phyloP scores from a whole-genome alignment of 1,140 invertebrate genomes.

The Papilio machaon region DNA sequence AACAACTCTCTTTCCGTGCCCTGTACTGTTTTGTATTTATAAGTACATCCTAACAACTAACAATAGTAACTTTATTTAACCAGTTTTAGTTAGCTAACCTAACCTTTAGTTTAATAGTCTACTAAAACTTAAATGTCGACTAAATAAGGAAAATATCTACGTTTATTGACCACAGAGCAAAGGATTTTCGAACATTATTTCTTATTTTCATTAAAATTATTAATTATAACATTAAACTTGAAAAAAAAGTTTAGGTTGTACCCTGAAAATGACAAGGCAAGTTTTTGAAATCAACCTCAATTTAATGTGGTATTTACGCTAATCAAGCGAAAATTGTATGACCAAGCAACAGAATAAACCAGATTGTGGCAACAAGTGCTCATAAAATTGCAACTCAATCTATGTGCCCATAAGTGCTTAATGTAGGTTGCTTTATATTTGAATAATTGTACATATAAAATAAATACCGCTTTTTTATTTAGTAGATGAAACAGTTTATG shows the following conservation, averaged over 20 bases:
- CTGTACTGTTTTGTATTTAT: not conserved
- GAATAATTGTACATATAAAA: too few species aligned
- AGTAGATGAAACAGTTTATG: not conserved
- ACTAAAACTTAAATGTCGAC: too few species aligned
- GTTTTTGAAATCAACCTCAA: not conserved
- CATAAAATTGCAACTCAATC: not conserved
- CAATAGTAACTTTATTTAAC: not conserved
- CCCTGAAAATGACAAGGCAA: not conserved
- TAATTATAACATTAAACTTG: not conserved
- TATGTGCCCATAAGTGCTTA: not conserved
- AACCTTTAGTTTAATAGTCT: too few species aligned
- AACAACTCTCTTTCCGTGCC: conserved; percentile 3
- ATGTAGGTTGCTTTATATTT: too few species aligned
- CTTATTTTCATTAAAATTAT: too few species aligned
- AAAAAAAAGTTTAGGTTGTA: not conserved
- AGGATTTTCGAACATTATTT: too few species aligned
- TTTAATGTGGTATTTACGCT: not conserved
- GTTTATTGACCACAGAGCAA: too few species aligned
- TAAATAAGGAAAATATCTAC: too few species aligned
- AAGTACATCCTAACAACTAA: not conserved
- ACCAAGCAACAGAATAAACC: not conserved
- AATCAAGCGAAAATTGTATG: conserved; percentile 1
- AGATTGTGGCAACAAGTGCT: not conserved
- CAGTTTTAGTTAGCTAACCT: too few species aligned
- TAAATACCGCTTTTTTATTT: too few species aligned